These are phyloP conservation scores for Ctenomys sociabilis DNA, from an alignment of 2,113 vertebrate genomes.

Conservation along the genomic window DNA sequence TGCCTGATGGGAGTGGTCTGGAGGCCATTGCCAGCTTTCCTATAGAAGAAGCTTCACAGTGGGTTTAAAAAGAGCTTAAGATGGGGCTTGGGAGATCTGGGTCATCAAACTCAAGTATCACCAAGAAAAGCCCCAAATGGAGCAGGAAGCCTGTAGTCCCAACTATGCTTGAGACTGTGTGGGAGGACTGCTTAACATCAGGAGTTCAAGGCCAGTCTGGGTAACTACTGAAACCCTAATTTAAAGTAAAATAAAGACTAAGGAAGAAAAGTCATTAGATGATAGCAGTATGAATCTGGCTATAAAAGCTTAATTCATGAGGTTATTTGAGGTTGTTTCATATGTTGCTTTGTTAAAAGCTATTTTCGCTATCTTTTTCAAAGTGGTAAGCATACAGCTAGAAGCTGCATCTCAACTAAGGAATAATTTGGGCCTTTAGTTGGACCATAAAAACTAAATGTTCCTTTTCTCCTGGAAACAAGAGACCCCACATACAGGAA, in stretches of 20 bases:
- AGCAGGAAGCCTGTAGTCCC: neutral
- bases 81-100: neutral
- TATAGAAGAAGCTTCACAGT: neutral
- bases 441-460: slow-evolving; percentile 42
- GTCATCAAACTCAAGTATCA: neutral
- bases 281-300: neutral
- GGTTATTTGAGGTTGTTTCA: slow-evolving; percentile 40
- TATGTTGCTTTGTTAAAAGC: slow-evolving; percentile 53
- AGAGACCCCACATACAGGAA: neutral
- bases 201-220: too few species aligned
- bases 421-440: slow-evolving; percentile 24
- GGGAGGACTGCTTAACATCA: neutral
- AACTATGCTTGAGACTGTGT: neutral
- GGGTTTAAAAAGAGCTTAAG: neutral
- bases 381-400: neutral
- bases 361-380: slow-evolving; percentile 56
- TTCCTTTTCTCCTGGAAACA: slow-evolving; percentile 32
- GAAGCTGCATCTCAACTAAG: neutral
- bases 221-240: too few species aligned
- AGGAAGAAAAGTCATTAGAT: neutral
- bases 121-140: slow-evolving; percentile 32
- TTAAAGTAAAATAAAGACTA: neutral
- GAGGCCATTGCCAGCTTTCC: neutral
- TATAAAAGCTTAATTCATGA: slow-evolving; percentile 34
- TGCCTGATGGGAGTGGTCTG: neutral